Conservation (phyloP, 1,140 invertebrate genomes). For the Pollicipes pollicipes region DNA sequence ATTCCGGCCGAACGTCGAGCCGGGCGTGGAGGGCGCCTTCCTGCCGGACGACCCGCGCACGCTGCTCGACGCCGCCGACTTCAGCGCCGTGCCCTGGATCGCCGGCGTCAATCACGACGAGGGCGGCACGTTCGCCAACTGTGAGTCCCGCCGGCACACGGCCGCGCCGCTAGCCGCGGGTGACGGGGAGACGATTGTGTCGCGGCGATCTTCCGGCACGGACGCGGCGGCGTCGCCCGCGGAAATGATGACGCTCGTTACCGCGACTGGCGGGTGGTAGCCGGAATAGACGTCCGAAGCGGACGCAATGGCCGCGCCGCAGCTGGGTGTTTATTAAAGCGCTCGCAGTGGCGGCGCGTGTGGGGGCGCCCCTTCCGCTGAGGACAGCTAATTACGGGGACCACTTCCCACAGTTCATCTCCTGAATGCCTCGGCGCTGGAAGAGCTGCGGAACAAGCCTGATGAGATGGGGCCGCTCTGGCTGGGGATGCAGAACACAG, state of each 20-base stretch:
- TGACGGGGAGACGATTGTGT: neutral
- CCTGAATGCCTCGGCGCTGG: neutral
- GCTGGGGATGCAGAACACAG: neutral
- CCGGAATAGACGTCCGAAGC: too few species aligned
- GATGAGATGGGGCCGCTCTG: neutral
- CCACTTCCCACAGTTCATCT: conserved; percentile 9
- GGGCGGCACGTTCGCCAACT: conserved; percentile 12
- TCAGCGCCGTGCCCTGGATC: conserved; percentile 11
- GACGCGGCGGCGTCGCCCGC: too few species aligned
- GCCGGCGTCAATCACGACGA: conserved; percentile 11
- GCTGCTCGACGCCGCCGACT: conserved; percentile 1
- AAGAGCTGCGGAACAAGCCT: neutral
- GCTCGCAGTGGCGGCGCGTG: too few species aligned
- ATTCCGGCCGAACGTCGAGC: conserved; percentile 13
- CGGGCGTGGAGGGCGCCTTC: conserved; percentile 9
- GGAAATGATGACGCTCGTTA: too few species aligned
- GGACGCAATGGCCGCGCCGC: too few species aligned
- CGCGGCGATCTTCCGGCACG: too few species aligned
- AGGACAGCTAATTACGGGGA: too few species aligned
- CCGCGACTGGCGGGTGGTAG: too few species aligned
- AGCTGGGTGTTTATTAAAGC: too few species aligned
- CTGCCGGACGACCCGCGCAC: conserved; percentile 8
- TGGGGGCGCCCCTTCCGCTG: too few species aligned
- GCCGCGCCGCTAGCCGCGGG: too few species aligned
- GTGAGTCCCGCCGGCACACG: too few species aligned